Conservation (phyloP, 2,888 invertebrate genomes). For the Amorpha juglandis region DNA sequence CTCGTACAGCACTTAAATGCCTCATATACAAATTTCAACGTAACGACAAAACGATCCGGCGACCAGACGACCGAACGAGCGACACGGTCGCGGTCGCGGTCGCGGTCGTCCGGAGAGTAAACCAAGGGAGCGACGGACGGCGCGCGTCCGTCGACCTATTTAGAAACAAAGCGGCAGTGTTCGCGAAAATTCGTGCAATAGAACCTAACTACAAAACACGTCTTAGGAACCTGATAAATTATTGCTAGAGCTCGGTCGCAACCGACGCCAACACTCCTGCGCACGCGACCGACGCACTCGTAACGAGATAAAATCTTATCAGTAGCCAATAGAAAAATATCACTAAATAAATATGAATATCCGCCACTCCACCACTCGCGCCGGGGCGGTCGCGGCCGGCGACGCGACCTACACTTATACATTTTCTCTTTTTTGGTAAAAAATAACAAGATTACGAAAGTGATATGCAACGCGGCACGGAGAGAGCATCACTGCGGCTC, state of each 20-base stretch:
- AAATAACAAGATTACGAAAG: constrained; percentile 76
- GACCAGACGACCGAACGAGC: not conserved
- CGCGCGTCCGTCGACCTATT: constrained; percentile 68
- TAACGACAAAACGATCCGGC: constrained; percentile 74
- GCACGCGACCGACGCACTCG: constrained; percentile 67
- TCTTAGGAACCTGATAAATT: constrained; percentile 85
- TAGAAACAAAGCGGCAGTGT: constrained; percentile 82
- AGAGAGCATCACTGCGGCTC: constrained; percentile 64
- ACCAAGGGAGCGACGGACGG: constrained; percentile 62
- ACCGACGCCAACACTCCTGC: constrained; percentile 64
- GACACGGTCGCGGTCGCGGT: constrained; percentile 46
- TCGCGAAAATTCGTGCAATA: constrained; percentile 82
- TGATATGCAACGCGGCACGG: constrained; percentile 63
- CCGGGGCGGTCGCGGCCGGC: constrained; percentile 35
- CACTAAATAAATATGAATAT: constrained; percentile 83
- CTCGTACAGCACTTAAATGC: constrained; percentile 82
- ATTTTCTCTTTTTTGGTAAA: constrained; percentile 75
- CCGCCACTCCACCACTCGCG: constrained; percentile 46
- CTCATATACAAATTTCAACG: constrained; percentile 78
- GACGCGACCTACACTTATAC: constrained; percentile 44
- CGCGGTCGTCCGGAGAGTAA: constrained; percentile 47
- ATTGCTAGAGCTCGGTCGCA: constrained; percentile 80
- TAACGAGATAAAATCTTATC: constrained; percentile 81
- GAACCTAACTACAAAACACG: constrained; percentile 83
- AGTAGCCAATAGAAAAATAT: constrained; percentile 85